Evolutionary conservation across 2,113 vertebrate species (phyloP).

Genomic region (Cryptotis parvus): DNA sequence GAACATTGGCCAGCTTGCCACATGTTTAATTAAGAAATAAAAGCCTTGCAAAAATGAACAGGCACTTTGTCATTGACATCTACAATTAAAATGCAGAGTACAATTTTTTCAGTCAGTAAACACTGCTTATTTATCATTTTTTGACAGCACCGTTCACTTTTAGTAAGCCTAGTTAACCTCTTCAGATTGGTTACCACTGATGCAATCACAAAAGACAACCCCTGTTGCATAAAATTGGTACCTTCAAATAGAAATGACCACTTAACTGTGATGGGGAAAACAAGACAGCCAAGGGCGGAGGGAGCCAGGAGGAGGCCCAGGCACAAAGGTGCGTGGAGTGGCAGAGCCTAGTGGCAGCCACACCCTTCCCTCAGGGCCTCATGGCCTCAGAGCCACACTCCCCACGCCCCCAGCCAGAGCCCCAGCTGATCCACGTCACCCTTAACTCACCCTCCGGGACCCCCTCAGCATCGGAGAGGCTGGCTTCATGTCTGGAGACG

Average conservation of each 20-base stretch:
- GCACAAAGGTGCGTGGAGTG: not conserved
- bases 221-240: slow-evolving; percentile 70
- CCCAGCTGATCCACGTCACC: not conserved
- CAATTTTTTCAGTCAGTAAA: slow-evolving; percentile 74
- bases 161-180: slow-evolving; percentile 77
- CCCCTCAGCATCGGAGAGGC: slow-evolving; percentile 88
- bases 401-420: not conserved
- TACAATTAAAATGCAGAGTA: slow-evolving; percentile 80
- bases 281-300: slow-evolving; percentile 55
- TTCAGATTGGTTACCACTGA: slow-evolving; percentile 71
- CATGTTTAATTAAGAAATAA: slow-evolving; percentile 83
- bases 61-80: slow-evolving; percentile 75
- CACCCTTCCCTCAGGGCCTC: not conserved
- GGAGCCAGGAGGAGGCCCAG: not conserved
- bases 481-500: slow-evolving; percentile 93
- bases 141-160: slow-evolving; percentile 76
- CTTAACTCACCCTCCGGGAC: slow-evolving; percentile 89
- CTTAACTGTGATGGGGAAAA: slow-evolving; percentile 60
- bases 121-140: slow-evolving; percentile 77
- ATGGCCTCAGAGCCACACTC: not conserved
- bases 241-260: slow-evolving; percentile 70
- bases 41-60: slow-evolving; percentile 77
- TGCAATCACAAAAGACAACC: slow-evolving; percentile 70
- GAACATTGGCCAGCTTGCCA: slow-evolving; percentile 67
- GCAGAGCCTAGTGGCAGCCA: not conserved